Evolutionary conservation across 2,113 vertebrate species (phyloP).

Genomic region (Bungarus multicinctus): DNA sequence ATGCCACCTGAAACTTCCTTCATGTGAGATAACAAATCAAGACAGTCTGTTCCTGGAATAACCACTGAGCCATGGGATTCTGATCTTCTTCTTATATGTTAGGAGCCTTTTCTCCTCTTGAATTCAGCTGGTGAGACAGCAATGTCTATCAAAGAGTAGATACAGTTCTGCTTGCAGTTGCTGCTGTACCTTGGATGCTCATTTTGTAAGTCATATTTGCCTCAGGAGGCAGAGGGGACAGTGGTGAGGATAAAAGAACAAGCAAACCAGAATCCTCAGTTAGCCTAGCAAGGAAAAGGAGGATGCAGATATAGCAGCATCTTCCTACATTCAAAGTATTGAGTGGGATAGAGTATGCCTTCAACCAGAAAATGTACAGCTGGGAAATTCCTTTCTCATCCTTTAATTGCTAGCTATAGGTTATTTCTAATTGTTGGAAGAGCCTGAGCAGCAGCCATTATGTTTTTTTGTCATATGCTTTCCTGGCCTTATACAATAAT

Average conservation of each 20-base stretch:
- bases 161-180: background rate
- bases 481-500: background rate
- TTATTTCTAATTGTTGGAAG: background rate
- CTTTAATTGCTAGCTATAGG: background rate
- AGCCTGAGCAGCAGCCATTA: background rate
- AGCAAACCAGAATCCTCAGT: background rate
- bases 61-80: background rate
- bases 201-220: background rate
- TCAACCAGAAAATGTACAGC: background rate
- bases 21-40: background rate
- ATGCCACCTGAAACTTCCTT: background rate
- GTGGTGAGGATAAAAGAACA: background rate
- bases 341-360: background rate
- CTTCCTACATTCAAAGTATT: background rate
- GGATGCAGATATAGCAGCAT: background rate
- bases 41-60: background rate
- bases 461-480: background rate
- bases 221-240: background rate
- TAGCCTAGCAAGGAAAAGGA: background rate
- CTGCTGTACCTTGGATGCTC: background rate
- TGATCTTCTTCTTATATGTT: background rate
- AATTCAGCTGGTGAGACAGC: background rate
- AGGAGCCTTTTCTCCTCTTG: background rate
- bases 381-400: background rate
- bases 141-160: background rate